These are phyloP conservation scores for Vicugna pacos DNA, from an alignment of 2,113 vertebrate species.

Conservation along the genomic window DNA sequence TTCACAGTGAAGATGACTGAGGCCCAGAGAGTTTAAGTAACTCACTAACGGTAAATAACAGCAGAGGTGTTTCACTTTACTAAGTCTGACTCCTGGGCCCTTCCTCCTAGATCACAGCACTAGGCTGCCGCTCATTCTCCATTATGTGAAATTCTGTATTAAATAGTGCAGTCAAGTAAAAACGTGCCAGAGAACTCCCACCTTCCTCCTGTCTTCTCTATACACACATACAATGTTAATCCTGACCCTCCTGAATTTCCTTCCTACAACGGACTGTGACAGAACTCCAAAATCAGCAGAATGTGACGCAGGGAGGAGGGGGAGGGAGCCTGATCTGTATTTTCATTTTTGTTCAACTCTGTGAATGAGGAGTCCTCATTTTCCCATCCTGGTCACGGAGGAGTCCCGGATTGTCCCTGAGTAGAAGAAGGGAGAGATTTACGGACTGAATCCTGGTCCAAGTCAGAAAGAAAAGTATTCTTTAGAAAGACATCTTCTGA, in stretches of 20 bases:
- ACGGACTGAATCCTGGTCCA: background rate
- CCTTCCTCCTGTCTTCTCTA: background rate
- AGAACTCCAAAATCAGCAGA: background rate
- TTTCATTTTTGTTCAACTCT: constrained; percentile 51
- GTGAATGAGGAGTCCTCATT: background rate
- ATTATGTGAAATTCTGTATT: background rate
- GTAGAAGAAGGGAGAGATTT: constrained; percentile 64
- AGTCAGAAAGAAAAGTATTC: constrained; percentile 70
- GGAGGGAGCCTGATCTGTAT: background rate
- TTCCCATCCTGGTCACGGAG: constrained; percentile 65
- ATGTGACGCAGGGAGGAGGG: no score
- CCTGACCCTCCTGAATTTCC: background rate
- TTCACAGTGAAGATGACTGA: background rate
- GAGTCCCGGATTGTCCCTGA: background rate
- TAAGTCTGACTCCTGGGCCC: background rate
- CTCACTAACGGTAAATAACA: background rate
- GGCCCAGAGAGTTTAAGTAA: background rate
- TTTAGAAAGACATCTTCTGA: constrained; percentile 85
- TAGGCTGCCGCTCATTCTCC: background rate
- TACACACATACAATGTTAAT: background rate
- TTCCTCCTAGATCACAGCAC: background rate
- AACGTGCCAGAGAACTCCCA: background rate
- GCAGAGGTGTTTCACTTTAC: no score
- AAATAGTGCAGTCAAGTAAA: background rate
- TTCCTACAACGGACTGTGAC: background rate